These are phyloP conservation scores for Colistium nudipinnis DNA, from an alignment of 2,113 vertebrate species.

Conservation along the genomic window DNA sequence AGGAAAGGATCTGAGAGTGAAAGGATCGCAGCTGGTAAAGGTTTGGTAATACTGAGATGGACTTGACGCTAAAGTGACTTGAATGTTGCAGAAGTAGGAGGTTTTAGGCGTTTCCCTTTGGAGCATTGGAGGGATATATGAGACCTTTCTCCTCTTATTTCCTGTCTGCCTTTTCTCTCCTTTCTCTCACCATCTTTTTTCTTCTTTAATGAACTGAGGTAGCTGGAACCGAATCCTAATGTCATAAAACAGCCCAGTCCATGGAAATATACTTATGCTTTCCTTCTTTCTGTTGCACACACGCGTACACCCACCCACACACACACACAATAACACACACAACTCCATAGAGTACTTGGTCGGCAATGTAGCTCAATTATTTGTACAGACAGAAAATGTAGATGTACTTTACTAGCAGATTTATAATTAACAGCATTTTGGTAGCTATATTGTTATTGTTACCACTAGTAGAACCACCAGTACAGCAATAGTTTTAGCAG, in stretches of 20 bases:
- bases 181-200: background rate
- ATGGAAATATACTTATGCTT: conserved; percentile 16
- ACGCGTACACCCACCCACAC: conserved; percentile 5
- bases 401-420: no score
- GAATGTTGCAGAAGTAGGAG: conserved; percentile 23
- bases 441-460: no score
- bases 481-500: no score
- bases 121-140: background rate
- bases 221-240: conserved; percentile 23
- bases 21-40: conserved; percentile 24
- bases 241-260: conserved; percentile 28
- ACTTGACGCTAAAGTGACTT: conserved; percentile 14
- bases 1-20: conserved; percentile 31
- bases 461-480: no score
- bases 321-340: background rate
- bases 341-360: background rate
- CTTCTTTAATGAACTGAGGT: conserved; percentile 21
- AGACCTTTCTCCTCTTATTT: background rate
- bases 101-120: background rate
- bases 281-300: background rate
- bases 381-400: no score
- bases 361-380: no score
- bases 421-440: background rate
- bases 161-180: background rate
- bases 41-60: background rate